phyloP scores from a whole-genome alignment of 2,797 vertebrate species.

The Todus mexicanus region DNA sequence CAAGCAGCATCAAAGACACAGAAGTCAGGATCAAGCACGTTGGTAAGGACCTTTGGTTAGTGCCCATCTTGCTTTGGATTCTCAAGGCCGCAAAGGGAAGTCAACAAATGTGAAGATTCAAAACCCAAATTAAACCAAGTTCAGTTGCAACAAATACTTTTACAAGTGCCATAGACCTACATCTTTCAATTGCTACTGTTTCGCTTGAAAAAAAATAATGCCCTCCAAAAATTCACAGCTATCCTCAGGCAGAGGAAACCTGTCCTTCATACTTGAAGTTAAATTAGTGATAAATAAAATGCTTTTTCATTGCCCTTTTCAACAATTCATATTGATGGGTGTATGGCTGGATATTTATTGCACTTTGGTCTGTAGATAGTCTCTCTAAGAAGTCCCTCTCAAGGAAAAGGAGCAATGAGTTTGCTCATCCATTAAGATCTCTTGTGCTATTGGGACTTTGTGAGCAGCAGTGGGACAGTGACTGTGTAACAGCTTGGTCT shows the following conservation, averaged over 20 bases:
- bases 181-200: background rate
- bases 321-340: background rate
- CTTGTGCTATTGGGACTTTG: background rate
- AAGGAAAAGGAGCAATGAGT: background rate
- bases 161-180: background rate
- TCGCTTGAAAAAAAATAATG: background rate
- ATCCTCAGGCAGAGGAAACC: background rate
- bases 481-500: background rate
- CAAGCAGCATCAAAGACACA: constrained; percentile 8
- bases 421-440: background rate
- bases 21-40: background rate
- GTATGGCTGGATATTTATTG: background rate
- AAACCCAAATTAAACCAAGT: background rate
- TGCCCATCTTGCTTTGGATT: background rate
- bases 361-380: background rate
- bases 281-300: background rate
- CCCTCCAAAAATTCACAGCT: background rate
- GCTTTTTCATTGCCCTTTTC: background rate
- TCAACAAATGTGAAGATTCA: background rate
- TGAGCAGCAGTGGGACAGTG: background rate
- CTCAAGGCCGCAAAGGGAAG: background rate
- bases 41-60: background rate
- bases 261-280: background rate
- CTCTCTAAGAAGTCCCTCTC: background rate
- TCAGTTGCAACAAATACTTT: background rate